A percentile compares a stretch with the other conserved stretches of the same genome.
These are phyloP conservation scores for Orientallactaga sibirica DNA, from an alignment of 2,797 vertebrate genomes.

Conservation along the genomic window DNA sequence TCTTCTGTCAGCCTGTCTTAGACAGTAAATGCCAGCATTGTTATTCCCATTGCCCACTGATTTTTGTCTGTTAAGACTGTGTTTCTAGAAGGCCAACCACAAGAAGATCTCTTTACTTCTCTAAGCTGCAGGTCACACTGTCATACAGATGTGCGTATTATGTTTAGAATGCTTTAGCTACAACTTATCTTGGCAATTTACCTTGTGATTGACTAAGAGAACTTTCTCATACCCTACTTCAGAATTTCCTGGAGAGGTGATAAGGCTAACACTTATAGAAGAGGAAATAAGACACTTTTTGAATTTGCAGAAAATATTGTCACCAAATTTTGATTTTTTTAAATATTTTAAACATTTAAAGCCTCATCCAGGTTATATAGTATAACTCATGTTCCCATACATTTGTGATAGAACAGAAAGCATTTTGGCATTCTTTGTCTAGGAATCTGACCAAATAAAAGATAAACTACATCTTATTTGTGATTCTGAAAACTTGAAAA, in stretches of 20 bases:
- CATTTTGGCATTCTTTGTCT: background rate
- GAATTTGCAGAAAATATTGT: slow-evolving; percentile 26
- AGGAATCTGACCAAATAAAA: background rate
- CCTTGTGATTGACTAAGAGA: background rate
- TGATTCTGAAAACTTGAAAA: slow-evolving; percentile 22
- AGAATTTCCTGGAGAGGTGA: background rate
- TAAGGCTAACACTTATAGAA: background rate
- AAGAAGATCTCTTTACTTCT: background rate
- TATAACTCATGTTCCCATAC: background rate
- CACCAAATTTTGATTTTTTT: background rate
- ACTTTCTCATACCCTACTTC: background rate
- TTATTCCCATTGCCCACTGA: background rate
- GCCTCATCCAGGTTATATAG: background rate
- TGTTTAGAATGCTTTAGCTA: background rate
- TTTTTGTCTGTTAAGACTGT: background rate
- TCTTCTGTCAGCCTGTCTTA: background rate
- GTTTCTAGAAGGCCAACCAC: background rate
- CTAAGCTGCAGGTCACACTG: background rate
- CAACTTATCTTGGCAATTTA: background rate
- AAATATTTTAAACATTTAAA: background rate
- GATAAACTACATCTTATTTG: background rate
- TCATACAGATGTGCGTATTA: background rate
- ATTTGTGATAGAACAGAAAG: background rate
- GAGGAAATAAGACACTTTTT: slow-evolving; percentile 15
- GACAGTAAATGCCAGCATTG: background rate